phyloP scores from a whole-genome alignment of 2,797 vertebrate genomes.

The Setipinna tenuifilis region DNA sequence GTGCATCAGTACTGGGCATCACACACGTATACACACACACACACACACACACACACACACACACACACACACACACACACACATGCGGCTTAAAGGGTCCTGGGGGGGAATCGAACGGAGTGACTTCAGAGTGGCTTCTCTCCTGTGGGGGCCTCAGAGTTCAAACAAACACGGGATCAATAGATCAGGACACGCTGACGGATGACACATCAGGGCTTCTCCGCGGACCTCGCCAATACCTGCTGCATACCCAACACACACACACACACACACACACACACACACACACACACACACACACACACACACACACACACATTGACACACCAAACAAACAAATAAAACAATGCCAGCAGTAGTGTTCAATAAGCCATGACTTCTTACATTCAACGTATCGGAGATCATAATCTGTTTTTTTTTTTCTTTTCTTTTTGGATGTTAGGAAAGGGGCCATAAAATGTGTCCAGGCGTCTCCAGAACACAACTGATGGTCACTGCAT shows the following conservation, averaged over 20 bases:
- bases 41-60: no score
- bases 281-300: neutral
- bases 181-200: conserved; percentile 1
- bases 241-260: neutral
- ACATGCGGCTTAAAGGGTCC: no score
- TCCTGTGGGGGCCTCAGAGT: neutral
- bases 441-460: neutral
- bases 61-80: no score
- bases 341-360: neutral
- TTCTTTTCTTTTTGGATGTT: neutral
- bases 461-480: neutral
- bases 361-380: neutral
- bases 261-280: neutral
- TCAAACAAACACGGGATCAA: conserved; percentile 12
- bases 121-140: neutral
- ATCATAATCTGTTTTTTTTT: neutral
- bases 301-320: neutral
- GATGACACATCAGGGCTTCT: neutral
- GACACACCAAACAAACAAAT: neutral
- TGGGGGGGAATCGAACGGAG: neutral
- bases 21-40: no score
- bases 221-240: neutral
- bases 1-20: neutral
- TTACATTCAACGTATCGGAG: neutral
- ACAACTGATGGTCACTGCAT: neutral